Base-by-base conservation (phyloP, 2,797 vertebrate genomes). In the Pangasius djambal region DNA sequence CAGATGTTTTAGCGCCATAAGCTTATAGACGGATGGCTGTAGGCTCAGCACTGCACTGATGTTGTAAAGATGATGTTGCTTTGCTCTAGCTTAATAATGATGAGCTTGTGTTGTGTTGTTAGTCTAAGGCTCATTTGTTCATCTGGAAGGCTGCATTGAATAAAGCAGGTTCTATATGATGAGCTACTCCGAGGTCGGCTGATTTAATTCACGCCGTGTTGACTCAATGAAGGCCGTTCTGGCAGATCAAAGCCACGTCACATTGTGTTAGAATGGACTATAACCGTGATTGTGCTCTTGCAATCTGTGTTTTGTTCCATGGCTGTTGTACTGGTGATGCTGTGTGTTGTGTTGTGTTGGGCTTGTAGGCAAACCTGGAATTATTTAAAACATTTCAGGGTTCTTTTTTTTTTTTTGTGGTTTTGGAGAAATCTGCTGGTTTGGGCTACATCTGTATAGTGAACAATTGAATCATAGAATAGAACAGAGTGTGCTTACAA, bases 11-110 rank as follows among this genome's bases (percentile, higher is more conserved):
- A 83, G 85, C 79, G 4, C 67, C 79, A 67, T 83, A 67, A 22
- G 89, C n/a, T 50, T 25, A 22, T 6, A 31, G 77, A 40, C 28
- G 61, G 28, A 44, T 20, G 59, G 85, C 57, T 69, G 69, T 86
- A 20, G 61, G 65, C 8, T 69, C 16, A 59, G 9, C 31, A 20
- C 79, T 81, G 72, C 61, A 61, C 59, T 79, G 88, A 83, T 85
- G 89, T 63, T 89, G 83, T 13, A 87, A 90, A 89, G 88, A 87
- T n/a, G n/a, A n/a, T n/a, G n/a, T n/a, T 85, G 86, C 75, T 87
- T 40, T 67, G 31, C 9, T 87, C 78, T 31, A 63, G 28, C 15
- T 10, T 18, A 7, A 4, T 18, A 55, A 55, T 3, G n/a, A 31
- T 0, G 31, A 40, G 81, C 55, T 63, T 2, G 20, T 57, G 55